Base-by-base conservation (phyloP, 2,888 invertebrate genomes). In the Augochlorella aurata region DNA sequence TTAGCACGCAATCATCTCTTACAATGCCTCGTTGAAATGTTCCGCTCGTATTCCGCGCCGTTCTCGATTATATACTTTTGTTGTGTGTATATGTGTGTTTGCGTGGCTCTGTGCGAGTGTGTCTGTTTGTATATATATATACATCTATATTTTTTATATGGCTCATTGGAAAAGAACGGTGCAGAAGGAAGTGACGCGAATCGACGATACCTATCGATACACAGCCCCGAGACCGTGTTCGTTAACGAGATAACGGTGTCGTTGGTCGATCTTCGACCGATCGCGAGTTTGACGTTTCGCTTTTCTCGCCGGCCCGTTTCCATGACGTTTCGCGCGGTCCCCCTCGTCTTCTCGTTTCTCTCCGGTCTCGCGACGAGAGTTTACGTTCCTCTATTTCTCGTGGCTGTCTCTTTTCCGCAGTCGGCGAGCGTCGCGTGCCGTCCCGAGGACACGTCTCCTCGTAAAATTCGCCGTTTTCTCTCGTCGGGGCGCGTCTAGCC, bases 1-100 rank as follows among this genome's bases (percentile, higher is more conserved):
- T 95, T 94, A 95, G 94, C 93, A 92, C 90, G 89, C 79, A 86
- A 81, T 79, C 72, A 77, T 74, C 83, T 82, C 74, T 81, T 81
- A 71, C 68, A 68, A 68, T 76, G 52, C 50, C 38, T 63, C 65
- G 38, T 45, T 18, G 29, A 68, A 52, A 81, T 52, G 67, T 72
- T 47, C 38, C n/a, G 29, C n/a, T 50, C 29, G 58, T 45, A 63
- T 63, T 63, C 63, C 67, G 72, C 16, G 61, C 75, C 54, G 70
- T 71, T 52, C 52, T 75, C 72, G 72, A 81, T 61, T 16, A 63
- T 38, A 63, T 29, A 29, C 38, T 29, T 8, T 16, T 54, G 29
- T 45, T 74, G 18, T 49, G 18, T 49, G 24, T 45, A 9, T 63
- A 1, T 63, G 7, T 38, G 12, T 47, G 14, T 58, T 14, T 24